Evolutionary conservation across 2,113 vertebrate species (phyloP).

Genomic region (Chaetorhynchus papuensis): DNA sequence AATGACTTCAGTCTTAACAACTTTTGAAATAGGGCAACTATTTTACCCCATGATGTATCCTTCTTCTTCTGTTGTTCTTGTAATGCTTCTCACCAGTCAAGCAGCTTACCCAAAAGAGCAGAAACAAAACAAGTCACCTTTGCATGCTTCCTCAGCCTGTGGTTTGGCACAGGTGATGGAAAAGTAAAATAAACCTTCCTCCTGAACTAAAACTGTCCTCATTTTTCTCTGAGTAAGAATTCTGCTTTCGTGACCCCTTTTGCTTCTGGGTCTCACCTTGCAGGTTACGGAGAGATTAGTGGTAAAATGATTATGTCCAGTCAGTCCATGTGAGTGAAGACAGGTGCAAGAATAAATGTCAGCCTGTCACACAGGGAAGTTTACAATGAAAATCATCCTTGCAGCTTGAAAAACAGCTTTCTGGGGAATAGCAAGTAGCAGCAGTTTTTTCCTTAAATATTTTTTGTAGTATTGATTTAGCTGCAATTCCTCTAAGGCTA

Average conservation of each 20-base stretch:
- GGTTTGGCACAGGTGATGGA: background rate
- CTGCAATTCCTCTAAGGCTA: background rate
- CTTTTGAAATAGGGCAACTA: background rate
- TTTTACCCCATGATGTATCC: background rate
- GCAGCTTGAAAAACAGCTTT: background rate
- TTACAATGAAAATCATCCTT: background rate
- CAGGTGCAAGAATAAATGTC: background rate
- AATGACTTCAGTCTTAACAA: background rate
- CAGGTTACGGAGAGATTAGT: background rate
- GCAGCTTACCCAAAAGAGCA: background rate
- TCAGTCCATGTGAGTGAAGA: background rate
- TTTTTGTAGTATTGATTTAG: background rate
- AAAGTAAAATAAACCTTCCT: background rate
- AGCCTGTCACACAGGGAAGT: background rate
- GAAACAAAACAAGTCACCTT: background rate
- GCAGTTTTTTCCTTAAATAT: background rate
- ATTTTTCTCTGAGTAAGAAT: background rate
- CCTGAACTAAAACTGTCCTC: background rate
- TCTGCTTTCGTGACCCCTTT: background rate
- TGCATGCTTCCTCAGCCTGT: background rate
- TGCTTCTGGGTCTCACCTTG: background rate
- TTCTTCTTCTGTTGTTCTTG: background rate
- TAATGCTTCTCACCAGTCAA: background rate
- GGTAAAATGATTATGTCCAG: slow-evolving; percentile 6
- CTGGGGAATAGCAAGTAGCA: background rate